Evolutionary conservation across 2,113 vertebrate species (phyloP).

Genomic region (Lucifuga dentata): DNA sequence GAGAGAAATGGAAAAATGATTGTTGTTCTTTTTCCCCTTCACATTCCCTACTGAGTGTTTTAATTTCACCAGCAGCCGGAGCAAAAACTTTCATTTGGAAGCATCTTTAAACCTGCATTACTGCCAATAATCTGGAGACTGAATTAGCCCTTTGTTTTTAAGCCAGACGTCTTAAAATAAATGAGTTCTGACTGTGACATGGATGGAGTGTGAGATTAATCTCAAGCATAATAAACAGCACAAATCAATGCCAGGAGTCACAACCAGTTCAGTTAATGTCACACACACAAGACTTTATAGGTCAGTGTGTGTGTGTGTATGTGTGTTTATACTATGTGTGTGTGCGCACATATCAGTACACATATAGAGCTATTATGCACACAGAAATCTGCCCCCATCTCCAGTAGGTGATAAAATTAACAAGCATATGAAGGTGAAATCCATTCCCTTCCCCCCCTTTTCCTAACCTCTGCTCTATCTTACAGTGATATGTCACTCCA

Average conservation of each 20-base stretch:
- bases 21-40: constrained; percentile 22
- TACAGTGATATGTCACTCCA: constrained; percentile 41
- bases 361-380: constrained; percentile 7
- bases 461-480: constrained; percentile 42
- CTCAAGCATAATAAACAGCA: constrained; percentile 52
- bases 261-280: constrained; percentile 45
- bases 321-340: no score
- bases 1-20: constrained; percentile 31
- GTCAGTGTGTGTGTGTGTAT: no score
- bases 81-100: constrained; percentile 28
- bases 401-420: background rate
- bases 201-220: constrained; percentile 64
- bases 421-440: background rate
- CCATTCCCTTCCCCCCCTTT: background rate
- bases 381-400: constrained; percentile 8
- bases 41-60: constrained; percentile 42
- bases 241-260: constrained; percentile 57
- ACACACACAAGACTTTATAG: background rate
- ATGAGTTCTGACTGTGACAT: constrained; percentile 58
- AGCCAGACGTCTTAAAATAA: constrained; percentile 51
- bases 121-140: constrained; percentile 13
- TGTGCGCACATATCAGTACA: background rate
- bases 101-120: constrained; percentile 43
- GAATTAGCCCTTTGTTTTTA: constrained; percentile 50
- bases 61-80: constrained; percentile 40